Conservation (phyloP, 2,888 invertebrate genomes). For the Trissoscelio sp. region DNA sequence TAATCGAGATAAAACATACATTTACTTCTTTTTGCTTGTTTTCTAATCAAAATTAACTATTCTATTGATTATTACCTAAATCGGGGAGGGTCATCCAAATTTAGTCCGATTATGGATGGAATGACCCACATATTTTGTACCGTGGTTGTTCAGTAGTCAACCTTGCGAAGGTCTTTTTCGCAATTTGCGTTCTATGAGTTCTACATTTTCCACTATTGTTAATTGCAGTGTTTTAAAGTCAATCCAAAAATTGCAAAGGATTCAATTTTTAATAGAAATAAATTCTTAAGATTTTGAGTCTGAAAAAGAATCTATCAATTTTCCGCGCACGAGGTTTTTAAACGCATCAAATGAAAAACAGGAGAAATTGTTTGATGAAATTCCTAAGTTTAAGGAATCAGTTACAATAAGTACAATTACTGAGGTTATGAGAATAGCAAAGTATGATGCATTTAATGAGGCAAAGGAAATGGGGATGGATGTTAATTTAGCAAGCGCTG, state of each 20-base stretch:
- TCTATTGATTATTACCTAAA: too few relatives aligned
- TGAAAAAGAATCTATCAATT: neutral
- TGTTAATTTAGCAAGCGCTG: neutral
- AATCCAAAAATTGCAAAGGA: neutral
- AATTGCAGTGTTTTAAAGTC: neutral
- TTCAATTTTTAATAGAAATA: too few relatives aligned
- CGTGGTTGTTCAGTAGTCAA: neutral
- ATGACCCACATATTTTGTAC: too few relatives aligned
- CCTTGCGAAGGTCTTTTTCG: neutral
- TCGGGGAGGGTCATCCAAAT: too few relatives aligned
- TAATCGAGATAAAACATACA: too few relatives aligned
- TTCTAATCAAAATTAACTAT: too few relatives aligned
- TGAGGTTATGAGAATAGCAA: neutral
- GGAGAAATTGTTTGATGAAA: neutral
- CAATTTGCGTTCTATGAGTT: neutral
- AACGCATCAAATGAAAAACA: conserved; percentile 4
- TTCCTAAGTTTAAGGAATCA: neutral
- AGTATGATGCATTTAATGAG: neutral
- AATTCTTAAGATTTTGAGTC: conserved; percentile 1
- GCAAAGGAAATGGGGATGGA: neutral
- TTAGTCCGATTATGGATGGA: too few relatives aligned
- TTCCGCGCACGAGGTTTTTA: neutral
- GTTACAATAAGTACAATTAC: neutral
- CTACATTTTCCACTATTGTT: neutral
- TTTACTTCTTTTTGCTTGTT: too few relatives aligned